Evolutionary conservation across 2,113 vertebrate genomes (phyloP).

Genomic region (Nothoprocta perdicaria): DNA sequence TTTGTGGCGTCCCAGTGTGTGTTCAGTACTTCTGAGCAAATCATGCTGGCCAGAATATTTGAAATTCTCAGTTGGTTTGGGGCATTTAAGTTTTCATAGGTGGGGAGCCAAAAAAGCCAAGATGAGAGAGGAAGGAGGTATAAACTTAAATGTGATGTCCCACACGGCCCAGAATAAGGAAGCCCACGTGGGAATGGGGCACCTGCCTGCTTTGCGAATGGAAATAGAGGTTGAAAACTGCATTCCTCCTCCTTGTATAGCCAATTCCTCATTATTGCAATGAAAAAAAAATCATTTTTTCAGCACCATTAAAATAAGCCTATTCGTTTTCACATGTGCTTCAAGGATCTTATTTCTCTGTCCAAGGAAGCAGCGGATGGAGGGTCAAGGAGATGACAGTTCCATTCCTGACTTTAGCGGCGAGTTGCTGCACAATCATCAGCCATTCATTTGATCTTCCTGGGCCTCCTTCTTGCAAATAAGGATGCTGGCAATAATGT

Average conservation of each 20-base stretch:
- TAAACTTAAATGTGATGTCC: neutral
- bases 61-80: neutral
- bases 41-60: neutral
- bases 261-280: neutral
- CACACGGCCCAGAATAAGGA: rapidly evolving
- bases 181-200: rapidly evolving
- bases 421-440: slow-evolving; percentile 5
- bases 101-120: neutral
- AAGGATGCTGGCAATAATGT: slow-evolving; percentile 57
- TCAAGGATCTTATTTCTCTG: neutral
- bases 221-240: neutral
- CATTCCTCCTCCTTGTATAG: neutral
- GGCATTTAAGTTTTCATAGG: rapidly evolving
- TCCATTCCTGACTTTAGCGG: neutral
- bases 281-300: neutral
- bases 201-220: neutral
- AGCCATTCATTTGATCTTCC: slow-evolving; percentile 45
- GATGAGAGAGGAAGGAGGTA: neutral
- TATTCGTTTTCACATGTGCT: rapidly evolving
- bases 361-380: neutral
- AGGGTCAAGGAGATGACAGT: neutral
- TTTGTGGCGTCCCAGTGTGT: rapidly evolving
- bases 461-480: neutral
- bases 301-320: neutral
- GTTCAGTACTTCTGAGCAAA: neutral